Base-by-base conservation (phyloP, 2,888 invertebrate species). In the Entomobrya multifasciata region DNA sequence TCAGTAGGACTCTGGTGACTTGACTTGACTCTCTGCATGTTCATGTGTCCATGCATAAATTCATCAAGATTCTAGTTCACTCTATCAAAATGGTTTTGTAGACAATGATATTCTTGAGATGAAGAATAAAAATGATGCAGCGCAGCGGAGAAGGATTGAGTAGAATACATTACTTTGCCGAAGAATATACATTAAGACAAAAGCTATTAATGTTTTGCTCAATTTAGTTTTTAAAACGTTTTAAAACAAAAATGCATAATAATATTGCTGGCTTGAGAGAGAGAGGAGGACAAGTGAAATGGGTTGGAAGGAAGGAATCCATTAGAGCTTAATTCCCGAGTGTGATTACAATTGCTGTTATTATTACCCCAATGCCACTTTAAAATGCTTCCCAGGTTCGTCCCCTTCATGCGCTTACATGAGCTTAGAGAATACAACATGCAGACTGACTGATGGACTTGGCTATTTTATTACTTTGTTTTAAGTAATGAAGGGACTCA, bases 291-390 rank as follows among this genome's bases (percentile, higher is more conserved):
- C 36, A 36, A 36, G 22, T 44, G 60, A 79, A 65, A 47, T 79
- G 79, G 79, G 52, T 27, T 65, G 62, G 74, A 74, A 74, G 82
- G 82, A 74, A 74, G 74, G 82, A 82, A 74, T 74, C 82, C 82
- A 82, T 82, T 82, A 82, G 74, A 25, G 57, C 52, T 72, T 82
- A 74, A 82, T 82, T 82, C 74, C 62, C 65, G 30, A 20, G 82
- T 52, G 72, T 72, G 74, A 74, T 82, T 82, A 81, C 57, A 49
- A 17, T 60, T 67, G 55, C 44, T 79, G 27, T 52, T 55, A 55
- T 80, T 55, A 55, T 67, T 67, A 52, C 80, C 70, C 52, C 44
- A 70, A 47, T 47, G 70, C 49, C 47, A 70, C 70, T 70, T 70
- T 47, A 70, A 44, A 49, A 70, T 47, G 15, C 70, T 49, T 25